A percentile compares a stretch with the other conserved stretches of the same genome.
These are phyloP conservation scores for Acanthosoma haemorrhoidale DNA, from an alignment of 2,888 invertebrate genomes.

Conservation along the genomic window DNA sequence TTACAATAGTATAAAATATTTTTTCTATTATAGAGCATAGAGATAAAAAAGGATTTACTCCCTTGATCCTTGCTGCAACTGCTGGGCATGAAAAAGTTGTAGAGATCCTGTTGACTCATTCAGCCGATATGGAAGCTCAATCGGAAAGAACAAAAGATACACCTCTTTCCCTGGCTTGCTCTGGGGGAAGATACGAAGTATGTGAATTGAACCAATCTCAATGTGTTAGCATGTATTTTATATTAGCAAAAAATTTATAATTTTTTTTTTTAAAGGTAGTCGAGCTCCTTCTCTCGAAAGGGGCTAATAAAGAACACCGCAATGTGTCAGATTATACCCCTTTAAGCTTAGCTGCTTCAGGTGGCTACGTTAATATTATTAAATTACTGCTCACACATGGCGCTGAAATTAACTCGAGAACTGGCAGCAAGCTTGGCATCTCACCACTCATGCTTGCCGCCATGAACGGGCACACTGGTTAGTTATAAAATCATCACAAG, in stretches of 20 bases:
- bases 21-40: conserved; percentile 71
- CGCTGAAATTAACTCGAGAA: conserved; percentile 97
- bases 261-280: conserved; percentile 58
- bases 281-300: conserved; percentile 77
- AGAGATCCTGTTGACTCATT: conserved; percentile 85
- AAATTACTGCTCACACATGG: conserved; percentile 86
- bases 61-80: conserved; percentile 92
- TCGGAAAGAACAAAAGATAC: conserved; percentile 99
- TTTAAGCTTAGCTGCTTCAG: conserved; percentile 94
- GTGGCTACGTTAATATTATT: conserved; percentile 97
- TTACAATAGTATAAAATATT: no score
- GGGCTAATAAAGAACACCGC: conserved; percentile 95
- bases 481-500: neutral
- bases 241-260: neutral
- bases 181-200: conserved; percentile 90
- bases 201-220: neutral
- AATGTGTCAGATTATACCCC: conserved; percentile 99
- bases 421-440: conserved; percentile 94
- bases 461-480: conserved; percentile 90
- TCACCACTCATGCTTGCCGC: conserved; percentile 98
- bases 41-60: conserved; percentile 98
- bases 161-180: conserved; percentile 92
- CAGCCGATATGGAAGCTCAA: conserved; percentile 97
- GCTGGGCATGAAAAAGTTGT: conserved; percentile 91
- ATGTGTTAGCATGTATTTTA: neutral